A percentile compares a stretch with the other conserved stretches of the same genome.
These are phyloP conservation scores for Tetanocera ferruginea DNA, from an alignment of 2,888 invertebrate genomes.

Conservation along the genomic window DNA sequence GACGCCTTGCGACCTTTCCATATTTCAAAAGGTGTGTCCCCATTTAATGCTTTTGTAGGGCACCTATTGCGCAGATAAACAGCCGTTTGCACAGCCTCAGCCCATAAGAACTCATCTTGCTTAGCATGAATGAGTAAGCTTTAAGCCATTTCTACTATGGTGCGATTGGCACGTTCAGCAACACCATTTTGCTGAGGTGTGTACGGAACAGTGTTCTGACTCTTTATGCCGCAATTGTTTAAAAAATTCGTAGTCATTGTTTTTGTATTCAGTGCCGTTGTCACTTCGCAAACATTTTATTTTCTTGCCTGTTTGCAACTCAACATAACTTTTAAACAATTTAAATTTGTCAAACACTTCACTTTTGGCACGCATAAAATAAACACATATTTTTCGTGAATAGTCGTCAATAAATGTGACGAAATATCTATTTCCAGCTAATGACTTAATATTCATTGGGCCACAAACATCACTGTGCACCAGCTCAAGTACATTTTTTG, in stretches of 20 bases:
- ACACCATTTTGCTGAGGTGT: slow-evolving; percentile 30
- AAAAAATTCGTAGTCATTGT: slow-evolving; percentile 47
- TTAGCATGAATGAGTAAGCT: slow-evolving; percentile 31
- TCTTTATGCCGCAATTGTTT: slow-evolving; percentile 50
- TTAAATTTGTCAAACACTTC: slow-evolving; percentile 47
- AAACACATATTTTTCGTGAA: slow-evolving; percentile 35
- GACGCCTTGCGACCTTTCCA: neutral
- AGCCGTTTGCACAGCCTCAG: slow-evolving; percentile 37
- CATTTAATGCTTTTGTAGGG: neutral
- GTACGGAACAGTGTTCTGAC: slow-evolving; percentile 40
- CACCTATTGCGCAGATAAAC: slow-evolving; percentile 23
- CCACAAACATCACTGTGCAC: slow-evolving; percentile 44
- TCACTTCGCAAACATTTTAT: slow-evolving; percentile 53
- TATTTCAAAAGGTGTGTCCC: neutral
- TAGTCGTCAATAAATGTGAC: slow-evolving; percentile 41
- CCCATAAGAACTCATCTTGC: slow-evolving; percentile 24
- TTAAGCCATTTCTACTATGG: slow-evolving; percentile 14
- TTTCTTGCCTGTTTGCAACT: slow-evolving; percentile 47
- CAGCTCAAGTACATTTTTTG: slow-evolving; percentile 26
- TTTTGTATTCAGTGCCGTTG: slow-evolving; percentile 54
- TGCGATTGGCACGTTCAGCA: slow-evolving; percentile 30
- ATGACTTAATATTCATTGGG: slow-evolving; percentile 35
- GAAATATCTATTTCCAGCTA: slow-evolving; percentile 37
- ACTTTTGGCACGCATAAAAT: slow-evolving; percentile 40
- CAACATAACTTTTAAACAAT: slow-evolving; percentile 48